A percentile compares a stretch with the other conserved stretches of the same genome.
phyloP scores from a whole-genome alignment of 2,888 invertebrate genomes.

The Microctonus aethiopoides region DNA sequence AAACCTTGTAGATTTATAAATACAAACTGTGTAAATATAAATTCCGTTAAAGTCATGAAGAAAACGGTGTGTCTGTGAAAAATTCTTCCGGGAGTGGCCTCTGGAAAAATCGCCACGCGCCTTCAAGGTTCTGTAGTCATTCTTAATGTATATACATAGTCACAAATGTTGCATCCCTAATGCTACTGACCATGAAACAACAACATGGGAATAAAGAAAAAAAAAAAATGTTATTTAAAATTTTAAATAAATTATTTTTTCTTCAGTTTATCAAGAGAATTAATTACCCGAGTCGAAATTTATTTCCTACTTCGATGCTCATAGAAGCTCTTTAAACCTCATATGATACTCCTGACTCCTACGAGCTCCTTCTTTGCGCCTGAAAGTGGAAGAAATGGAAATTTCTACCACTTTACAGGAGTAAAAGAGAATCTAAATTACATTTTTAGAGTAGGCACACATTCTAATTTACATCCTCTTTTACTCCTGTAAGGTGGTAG shows the following conservation, averaged over 20 bases:
- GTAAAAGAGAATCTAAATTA: too few relatives aligned
- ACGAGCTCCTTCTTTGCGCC: too few relatives aligned
- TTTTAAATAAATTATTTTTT: background rate
- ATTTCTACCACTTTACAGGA: too few relatives aligned
- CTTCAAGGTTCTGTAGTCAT: background rate
- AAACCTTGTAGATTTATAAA: background rate
- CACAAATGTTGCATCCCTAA: background rate
- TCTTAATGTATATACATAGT: too few relatives aligned
- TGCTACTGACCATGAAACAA: background rate
- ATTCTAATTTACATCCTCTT: too few relatives aligned
- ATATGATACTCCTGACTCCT: too few relatives aligned
- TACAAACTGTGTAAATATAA: background rate
- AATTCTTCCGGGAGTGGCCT: conserved; percentile 21
- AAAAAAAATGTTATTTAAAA: background rate
- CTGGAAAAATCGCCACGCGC: conserved; percentile 7
- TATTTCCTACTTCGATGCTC: too few relatives aligned
- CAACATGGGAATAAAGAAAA: background rate
- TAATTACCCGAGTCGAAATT: too few relatives aligned
- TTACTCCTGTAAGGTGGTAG: too few relatives aligned
- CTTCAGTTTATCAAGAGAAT: background rate
- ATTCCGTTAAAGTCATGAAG: background rate
- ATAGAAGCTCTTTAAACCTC: too few relatives aligned
- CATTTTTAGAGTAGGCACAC: too few relatives aligned
- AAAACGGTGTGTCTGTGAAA: background rate
- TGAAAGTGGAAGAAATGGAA: too few relatives aligned